Percentiles rank a stretch among this genome's conserved stretches.
These are phyloP conservation scores for Carettochelys insculpta DNA, from an alignment of 2,113 vertebrate genomes.

Conservation along the genomic window DNA sequence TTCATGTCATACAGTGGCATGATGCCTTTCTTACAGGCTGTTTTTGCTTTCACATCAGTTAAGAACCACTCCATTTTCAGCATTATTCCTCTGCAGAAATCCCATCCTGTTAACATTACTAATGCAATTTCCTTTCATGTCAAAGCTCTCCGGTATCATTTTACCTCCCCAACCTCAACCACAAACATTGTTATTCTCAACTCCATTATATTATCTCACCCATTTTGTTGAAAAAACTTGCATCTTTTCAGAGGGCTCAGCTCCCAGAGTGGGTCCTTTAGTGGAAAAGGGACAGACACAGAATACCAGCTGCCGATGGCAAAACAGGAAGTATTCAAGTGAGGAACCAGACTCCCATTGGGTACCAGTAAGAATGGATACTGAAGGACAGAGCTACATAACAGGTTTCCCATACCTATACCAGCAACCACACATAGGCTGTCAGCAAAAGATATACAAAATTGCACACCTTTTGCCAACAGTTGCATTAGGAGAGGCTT, in stretches of 20 bases:
- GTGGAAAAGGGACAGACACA: background rate
- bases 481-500: too few relatives aligned
- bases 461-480: too few relatives aligned
- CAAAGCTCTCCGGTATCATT: background rate
- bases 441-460: too few relatives aligned
- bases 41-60: background rate
- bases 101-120: background rate
- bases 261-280: background rate
- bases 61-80: background rate
- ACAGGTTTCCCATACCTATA: too few relatives aligned
- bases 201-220: background rate
- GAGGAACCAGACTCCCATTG: background rate
- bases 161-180: background rate
- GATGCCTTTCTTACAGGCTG: background rate
- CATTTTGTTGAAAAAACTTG: background rate
- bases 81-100: background rate
- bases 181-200: background rate
- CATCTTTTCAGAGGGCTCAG: background rate
- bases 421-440: background rate
- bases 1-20: rapidly evolving
- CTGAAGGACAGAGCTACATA: background rate
- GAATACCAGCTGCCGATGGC: background rate
- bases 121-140: background rate
- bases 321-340: background rate
- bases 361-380: rapidly evolving